Evolutionary conservation across 2,888 invertebrate genomes (phyloP).

Genomic region (Acheta domesticus): DNA sequence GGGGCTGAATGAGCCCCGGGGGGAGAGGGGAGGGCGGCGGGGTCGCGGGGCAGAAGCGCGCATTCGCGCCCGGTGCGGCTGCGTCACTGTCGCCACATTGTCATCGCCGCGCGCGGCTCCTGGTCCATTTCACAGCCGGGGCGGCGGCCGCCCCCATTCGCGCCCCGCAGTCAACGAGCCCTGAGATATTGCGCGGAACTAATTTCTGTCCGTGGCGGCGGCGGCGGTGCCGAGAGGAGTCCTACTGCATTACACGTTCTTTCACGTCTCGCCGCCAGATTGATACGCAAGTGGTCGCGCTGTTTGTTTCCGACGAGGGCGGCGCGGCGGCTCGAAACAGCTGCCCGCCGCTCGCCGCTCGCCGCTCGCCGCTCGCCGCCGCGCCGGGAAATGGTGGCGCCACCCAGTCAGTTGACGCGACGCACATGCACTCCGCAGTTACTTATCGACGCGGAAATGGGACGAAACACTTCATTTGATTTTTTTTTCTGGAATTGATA

Average conservation of each 20-base stretch:
- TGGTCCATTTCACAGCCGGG: neutral
- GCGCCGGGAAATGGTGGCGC: too few species aligned
- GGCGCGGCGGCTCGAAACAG: neutral
- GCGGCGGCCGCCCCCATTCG: neutral
- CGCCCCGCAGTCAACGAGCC: neutral
- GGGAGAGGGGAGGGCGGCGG: neutral
- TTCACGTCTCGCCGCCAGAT: neutral
- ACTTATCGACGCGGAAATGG: too few species aligned
- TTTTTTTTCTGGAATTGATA: too few species aligned
- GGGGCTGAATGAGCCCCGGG: neutral
- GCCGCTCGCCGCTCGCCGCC: too few species aligned
- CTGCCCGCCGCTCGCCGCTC: too few species aligned
- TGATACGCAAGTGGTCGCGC: neutral
- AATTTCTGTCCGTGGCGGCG: neutral
- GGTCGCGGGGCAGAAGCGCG: neutral
- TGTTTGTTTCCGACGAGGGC: neutral
- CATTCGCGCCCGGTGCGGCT: neutral
- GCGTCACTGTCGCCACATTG: neutral
- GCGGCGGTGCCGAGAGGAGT: neutral
- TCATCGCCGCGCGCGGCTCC: neutral
- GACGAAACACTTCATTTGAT: too few species aligned
- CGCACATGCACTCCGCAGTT: too few species aligned
- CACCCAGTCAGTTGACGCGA: too few species aligned
- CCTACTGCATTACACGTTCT: conserved; percentile 18
- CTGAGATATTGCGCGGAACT: conserved; percentile 1